Base-by-base conservation (phyloP, 2,888 invertebrate genomes). In the Ophraella communa region DNA sequence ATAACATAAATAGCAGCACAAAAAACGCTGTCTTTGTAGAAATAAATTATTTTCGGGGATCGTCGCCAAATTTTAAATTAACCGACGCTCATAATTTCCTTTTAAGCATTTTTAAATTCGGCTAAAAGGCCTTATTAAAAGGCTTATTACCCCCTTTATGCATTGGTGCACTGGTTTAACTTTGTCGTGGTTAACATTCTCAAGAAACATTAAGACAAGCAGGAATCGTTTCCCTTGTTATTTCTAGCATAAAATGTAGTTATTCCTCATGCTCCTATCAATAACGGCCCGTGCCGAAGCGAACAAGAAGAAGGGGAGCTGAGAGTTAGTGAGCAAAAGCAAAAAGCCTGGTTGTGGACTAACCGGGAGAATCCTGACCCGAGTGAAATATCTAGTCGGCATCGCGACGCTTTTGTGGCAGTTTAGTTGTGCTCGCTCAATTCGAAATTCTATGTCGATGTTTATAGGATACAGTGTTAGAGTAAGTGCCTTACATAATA, bases 271-370 rank as follows among this genome's bases (percentile, higher is more conserved):
- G 49, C 55, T 39, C 55, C 55, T 59, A 64, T 64, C 59, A 64
- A 64, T 59, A 64, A 64, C 59, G 47, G 20, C 39, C 51, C 59
- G 64, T 59, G 59, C 35, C 59, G 59, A 64, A 58, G 55, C 64
- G 58, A 47, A 64, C 64, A 56, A 30, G 30, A 56, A 44, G 30
- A 53, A 23, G 53, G 27, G 49, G 23, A 39, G 39, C 27, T 23
- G 49, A 14, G 44, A 56, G 42, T 39, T 27, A 24, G 44, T 64
- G 59, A 71, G 73, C 74, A 72, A 66, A 73, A 73, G 76, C 76
- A 73, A 76, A 74, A 76, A 74, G 71, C 74, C 76, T 75, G 74
- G 76, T 53, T 24, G 55, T 14, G 44, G 20, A 71, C 68, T 71
- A 73, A 74, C 76, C 73, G 76, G 76, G 76, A 74, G 45, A 52